Evolutionary conservation across 2,797 vertebrate genomes (phyloP).

Genomic region (Pseudopleuronectes americanus): DNA sequence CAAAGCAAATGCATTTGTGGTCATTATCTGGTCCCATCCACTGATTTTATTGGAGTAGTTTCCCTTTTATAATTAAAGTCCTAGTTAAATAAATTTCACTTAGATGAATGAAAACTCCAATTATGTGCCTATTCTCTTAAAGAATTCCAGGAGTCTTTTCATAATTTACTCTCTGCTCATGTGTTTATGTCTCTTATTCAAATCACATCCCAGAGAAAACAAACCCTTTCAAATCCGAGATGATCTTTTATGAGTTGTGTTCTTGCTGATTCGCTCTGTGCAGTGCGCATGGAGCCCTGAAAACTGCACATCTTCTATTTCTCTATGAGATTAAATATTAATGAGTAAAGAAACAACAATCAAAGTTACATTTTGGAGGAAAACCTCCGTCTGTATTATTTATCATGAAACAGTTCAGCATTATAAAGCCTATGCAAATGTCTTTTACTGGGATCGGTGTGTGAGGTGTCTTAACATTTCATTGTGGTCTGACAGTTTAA

Average conservation of each 20-base stretch:
- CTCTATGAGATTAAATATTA: neutral
- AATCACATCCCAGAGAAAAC: constrained; percentile 19
- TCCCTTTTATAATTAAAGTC: neutral
- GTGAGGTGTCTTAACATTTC: neutral
- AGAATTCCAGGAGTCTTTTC: constrained; percentile 7
- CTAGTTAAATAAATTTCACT: neutral
- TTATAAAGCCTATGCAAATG: neutral
- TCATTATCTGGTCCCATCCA: constrained; percentile 8
- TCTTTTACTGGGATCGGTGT: neutral
- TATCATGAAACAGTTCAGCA: neutral
- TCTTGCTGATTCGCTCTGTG: constrained; percentile 4
- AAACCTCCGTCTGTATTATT: constrained; percentile 14
- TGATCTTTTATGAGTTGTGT: constrained; percentile 1
- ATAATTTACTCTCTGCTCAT: constrained; percentile 16
- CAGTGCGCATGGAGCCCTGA: neutral
- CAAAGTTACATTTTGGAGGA: neutral
- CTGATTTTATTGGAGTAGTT: constrained; percentile 8
- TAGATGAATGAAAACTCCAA: neutral
- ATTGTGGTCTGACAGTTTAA: neutral
- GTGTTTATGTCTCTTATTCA: constrained; percentile 20
- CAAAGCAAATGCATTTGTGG: neutral
- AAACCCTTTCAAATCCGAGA: constrained; percentile 22
- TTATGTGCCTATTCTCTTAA: neutral
- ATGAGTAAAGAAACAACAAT: constrained; percentile 5
- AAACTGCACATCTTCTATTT: neutral